Evolutionary conservation across 2,113 vertebrate genomes (phyloP).

Genomic region (Lepidothrix coronata): DNA sequence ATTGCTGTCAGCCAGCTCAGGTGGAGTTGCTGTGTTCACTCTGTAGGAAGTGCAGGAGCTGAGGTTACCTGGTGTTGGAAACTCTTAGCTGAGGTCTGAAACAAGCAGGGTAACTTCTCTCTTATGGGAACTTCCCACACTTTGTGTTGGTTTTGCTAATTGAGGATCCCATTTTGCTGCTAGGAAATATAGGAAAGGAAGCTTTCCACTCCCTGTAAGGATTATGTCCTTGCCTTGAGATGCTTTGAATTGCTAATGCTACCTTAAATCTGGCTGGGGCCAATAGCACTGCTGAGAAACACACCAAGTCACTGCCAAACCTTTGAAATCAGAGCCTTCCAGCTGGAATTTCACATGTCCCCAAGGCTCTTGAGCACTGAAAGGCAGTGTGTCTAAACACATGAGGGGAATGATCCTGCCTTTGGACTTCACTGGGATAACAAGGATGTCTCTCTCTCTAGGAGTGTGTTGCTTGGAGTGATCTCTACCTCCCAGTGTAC

Average conservation of each 20-base stretch:
- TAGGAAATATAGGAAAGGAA: neutral
- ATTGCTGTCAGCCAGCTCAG: neutral
- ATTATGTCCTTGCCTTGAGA: neutral
- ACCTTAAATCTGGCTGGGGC: neutral
- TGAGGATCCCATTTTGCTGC: neutral
- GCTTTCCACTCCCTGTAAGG: neutral
- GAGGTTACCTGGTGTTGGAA: neutral
- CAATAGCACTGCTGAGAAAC: neutral
- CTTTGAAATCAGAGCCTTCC: neutral
- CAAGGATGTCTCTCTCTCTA: neutral
- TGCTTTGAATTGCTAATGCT: neutral
- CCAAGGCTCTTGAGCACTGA: neutral
- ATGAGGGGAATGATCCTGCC: neutral
- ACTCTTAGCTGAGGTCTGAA: neutral
- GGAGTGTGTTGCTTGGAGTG: neutral
- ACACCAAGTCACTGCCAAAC: neutral
- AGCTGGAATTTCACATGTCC: neutral
- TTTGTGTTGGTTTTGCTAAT: neutral
- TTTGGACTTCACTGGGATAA: neutral
- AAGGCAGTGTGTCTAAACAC: neutral
- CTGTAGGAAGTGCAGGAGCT: neutral
- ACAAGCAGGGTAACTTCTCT: neutral
- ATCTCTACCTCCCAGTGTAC: neutral
- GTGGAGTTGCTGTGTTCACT: neutral
- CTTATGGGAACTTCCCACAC: neutral